Percentiles rank a stretch among this genome's conserved stretches.
These are phyloP conservation scores for Neopelma chrysocephalum DNA, from an alignment of 2,797 vertebrate species.

Conservation along the genomic window DNA sequence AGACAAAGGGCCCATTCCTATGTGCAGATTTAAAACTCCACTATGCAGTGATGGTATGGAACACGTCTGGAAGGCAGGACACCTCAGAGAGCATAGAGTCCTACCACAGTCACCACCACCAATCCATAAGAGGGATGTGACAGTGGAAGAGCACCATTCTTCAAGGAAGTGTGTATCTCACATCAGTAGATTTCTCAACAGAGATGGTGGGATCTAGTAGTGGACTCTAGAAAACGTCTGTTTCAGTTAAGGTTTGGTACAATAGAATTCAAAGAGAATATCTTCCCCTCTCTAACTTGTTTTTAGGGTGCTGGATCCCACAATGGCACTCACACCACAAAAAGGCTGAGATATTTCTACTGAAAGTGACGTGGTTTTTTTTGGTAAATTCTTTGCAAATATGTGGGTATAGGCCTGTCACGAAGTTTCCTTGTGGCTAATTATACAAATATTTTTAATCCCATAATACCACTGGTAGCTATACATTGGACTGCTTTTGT, in stretches of 20 bases:
- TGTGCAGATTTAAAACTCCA: neutral
- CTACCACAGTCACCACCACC: neutral
- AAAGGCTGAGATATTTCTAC: neutral
- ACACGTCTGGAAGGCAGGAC: neutral
- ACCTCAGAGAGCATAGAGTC: neutral
- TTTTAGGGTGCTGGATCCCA: neutral
- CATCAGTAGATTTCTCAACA: neutral
- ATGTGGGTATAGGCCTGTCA: neutral
- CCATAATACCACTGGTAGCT: neutral
- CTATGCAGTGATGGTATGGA: neutral
- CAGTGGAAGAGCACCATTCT: neutral
- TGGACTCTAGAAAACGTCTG: neutral
- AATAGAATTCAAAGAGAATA: neutral
- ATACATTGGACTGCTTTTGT: neutral
- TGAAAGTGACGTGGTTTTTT: neutral
- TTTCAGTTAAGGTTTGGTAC: neutral
- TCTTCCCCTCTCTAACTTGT: neutral
- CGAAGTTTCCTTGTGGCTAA: neutral
- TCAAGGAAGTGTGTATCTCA: neutral
- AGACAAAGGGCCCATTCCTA: neutral
- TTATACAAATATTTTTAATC: neutral
- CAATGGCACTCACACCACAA: neutral
- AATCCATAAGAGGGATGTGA: neutral
- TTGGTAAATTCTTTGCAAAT: neutral
- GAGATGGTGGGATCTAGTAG: rapidly evolving